Evolutionary conservation across 2,888 invertebrate genomes (phyloP), one percentile per base, ranked within the genome.

Genomic region (Chrysolina oricalcia): DNA sequence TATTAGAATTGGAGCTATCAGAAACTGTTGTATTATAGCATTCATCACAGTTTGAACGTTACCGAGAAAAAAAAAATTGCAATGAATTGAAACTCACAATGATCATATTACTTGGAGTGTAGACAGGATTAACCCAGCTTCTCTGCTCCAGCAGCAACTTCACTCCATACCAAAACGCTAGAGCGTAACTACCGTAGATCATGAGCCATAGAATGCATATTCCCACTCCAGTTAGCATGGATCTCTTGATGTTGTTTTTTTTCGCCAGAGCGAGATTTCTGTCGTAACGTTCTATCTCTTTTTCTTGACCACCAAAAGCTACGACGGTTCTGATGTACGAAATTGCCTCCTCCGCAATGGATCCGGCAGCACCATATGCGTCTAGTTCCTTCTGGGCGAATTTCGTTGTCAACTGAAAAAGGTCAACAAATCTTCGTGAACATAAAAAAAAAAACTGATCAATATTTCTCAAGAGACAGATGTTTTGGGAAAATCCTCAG

Each of bases 91-190:
- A 53, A 90, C 93, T 90, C 89, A 94, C 94, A 17, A 93, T 92
- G 19, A 94, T 92, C 94, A 95, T 94, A 15, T 91, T 92, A 65
- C 90, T 90, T 0, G 93, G 90, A 74, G 91, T 90, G 81, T 94
- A 94, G 68, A 88, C 90, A 0, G 67, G 82, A 74, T 85, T 63
- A 63, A 85, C 87, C 6, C 86, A 83, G 1, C 84, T 80, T 21
- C 90, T 89, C 13, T 93, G 91, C 19, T 92, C 90, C 0, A 93
- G 83, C 81, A 94, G 91, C 11, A 94, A 88, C 53, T 89, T 90
- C 78, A 94, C 93, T 0, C 96, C 96, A 86, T 95, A 96, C 95
- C 95, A 96, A 87, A 97, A 95, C 0, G 95, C 94, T 40, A 96
- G 87, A 0, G 94, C 94, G 84, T 96, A 96, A 5, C 94, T 92